Evolutionary conservation across 2,888 invertebrate genomes (phyloP), one percentile per base, ranked within the genome.

Genomic region (Volucella inanis): DNA sequence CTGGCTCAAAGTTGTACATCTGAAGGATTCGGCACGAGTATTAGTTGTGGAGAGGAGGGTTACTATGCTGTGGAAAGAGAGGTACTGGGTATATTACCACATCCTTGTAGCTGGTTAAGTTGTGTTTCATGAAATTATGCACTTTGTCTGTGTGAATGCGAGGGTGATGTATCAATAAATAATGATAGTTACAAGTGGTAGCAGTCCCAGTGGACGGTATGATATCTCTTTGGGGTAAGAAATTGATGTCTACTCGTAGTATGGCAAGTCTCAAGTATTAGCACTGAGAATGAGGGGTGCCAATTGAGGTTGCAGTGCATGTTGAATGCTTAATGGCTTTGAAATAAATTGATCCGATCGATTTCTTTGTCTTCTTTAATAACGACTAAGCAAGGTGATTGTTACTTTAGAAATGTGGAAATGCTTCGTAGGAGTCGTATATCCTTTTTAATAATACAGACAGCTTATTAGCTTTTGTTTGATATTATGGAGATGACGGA

Each of bases 161-260:
- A 38, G 18, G 50, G 9, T 74, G 47, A 70, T 83, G 74, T 54
- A 70, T 75, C 68, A 74, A 79, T 79, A 75, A 74, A 74, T 83
- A 74, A 83, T 79, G 57, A 64, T 70, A 65, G 68, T 61, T 45
- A 62, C 79, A 79, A 79, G 64, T 68, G 68, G 64, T 41, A 70
- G 15, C 18, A 18, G 47, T 68, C 72, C 65, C 54, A 54, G 3
- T 57, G 68, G 71, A 31, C 14, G n/a, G 54, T 0, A 41, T 12
- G 11, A n/a, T 43, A 59, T 71, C 10, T 12, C 52, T 31, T 43
- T 39, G 47, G 61, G 3, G 47, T 9, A 4, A 31, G 31, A 31
- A 31, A 31, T 31, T 31, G 31, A 31, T 31, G 22, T 22, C 22
- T 22, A n/a, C n/a, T n/a, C n/a, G n/a, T n/a, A 4, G 22, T 22